Evolutionary conservation across 2,797 vertebrate species (phyloP), one percentile per base, ranked within the genome.

Genomic region (Fringilla coelebs): DNA sequence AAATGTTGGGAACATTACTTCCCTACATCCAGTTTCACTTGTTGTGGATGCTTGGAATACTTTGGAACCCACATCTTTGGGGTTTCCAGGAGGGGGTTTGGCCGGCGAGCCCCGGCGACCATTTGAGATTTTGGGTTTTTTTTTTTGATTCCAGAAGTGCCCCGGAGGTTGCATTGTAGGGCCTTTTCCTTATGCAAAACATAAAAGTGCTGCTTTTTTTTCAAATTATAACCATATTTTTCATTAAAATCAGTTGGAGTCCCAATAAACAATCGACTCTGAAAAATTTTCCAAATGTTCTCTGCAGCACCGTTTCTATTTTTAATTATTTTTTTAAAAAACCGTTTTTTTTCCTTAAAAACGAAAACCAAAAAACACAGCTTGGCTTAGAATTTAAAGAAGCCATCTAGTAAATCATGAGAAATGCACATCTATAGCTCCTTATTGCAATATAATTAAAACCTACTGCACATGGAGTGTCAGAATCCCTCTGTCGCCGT

Each of bases 151-250:
- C 54, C 55, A 74, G 31, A 94, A 93, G 72, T 90, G 91, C 96
- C 97, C 97, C 2, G 93, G 80, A 97, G 97, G 94, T 94, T 96
- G 89, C 80, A 89, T 93, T 96, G 96, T 92, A 95, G 94, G 92
- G 89, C 94, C 85, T 97, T 97, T 96, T 89, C 86, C 93, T 98
- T 95, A 96, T 97, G 93, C 95, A 92, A 94, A 97, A 98, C 97
- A 97, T 97, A 90, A 98, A 98, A 97, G 94, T 94, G 34, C 72
- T 94, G 85, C 89, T 90, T 92, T 90, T 31, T 31, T 96, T 94
- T 88, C 40, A 96, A 98, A 98, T 98, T 84, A 92, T 94, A 98
- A 96, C 93, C 97, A 98, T 98, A 96, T 97, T 97, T 97, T 95
- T 97, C 95, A 98, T 98, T 97, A 98, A 97, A 96, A 97, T 97